These are phyloP conservation scores for Coptodon bakossiorum DNA, from an alignment of 2,113 vertebrate species.

Conservation along the genomic window DNA sequence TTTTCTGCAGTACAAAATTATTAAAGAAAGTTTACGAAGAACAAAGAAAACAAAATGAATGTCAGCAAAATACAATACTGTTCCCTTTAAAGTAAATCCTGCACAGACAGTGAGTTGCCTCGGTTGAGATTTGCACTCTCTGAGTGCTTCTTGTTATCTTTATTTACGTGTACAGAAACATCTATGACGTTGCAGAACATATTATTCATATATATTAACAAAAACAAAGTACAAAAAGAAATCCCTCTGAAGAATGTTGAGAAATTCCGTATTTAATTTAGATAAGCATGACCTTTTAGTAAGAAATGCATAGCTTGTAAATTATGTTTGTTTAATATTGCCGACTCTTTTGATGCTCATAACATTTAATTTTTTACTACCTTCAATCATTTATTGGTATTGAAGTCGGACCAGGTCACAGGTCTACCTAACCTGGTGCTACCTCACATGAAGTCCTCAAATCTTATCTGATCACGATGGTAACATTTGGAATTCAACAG, in stretches of 20 bases:
- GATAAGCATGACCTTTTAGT: neutral
- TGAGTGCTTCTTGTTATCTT: neutral
- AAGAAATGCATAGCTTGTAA: neutral
- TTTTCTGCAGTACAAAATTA: neutral
- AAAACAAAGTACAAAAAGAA: neutral
- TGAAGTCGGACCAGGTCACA: neutral
- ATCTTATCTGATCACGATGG: neutral
- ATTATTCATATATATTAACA: neutral
- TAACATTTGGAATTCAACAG: neutral
- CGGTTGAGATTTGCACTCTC: neutral
- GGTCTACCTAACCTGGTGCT: neutral
- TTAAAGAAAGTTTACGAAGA: neutral
- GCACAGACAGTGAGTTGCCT: neutral
- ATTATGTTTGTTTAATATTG: neutral
- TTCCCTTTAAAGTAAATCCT: neutral
- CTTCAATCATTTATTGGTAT: neutral
- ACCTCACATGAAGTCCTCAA: neutral
- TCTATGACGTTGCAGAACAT: neutral
- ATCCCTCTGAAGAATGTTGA: neutral
- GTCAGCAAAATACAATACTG: neutral
- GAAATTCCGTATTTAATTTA: neutral
- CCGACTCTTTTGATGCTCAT: neutral
- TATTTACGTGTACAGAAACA: neutral
- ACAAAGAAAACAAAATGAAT: neutral
- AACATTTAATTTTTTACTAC: neutral